Percentiles rank a stretch among this genome's conserved stretches.
Conservation (phyloP, 2,888 invertebrate species). For the Anthrax anthrax region DNA sequence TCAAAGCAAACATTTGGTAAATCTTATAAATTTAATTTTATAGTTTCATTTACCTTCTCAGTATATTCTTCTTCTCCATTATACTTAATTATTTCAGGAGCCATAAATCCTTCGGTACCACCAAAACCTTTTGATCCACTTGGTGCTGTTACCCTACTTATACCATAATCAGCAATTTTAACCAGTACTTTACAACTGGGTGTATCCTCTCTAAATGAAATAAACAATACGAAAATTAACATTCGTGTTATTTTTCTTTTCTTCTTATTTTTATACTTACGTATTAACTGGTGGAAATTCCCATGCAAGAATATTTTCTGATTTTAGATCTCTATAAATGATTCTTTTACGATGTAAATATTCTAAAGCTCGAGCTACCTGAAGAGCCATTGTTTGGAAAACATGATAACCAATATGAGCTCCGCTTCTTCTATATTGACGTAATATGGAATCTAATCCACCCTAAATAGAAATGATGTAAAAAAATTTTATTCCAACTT, state of each 20-base stretch:
- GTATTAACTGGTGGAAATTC: slow-evolving; percentile 63
- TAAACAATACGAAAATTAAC: not conserved
- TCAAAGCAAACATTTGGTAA: not conserved
- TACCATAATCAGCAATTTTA: slow-evolving; percentile 95
- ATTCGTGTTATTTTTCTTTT: too few relatives aligned
- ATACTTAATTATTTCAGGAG: slow-evolving; percentile 94
- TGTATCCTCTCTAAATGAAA: slow-evolving; percentile 36
- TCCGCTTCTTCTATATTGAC: slow-evolving; percentile 74
- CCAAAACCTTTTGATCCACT: slow-evolving; percentile 95
- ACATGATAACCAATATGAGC: slow-evolving; percentile 65
- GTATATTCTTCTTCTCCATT: slow-evolving; percentile 99
- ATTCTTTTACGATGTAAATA: slow-evolving; percentile 88
- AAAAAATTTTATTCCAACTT: too few relatives aligned
- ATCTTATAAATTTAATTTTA: not conserved
- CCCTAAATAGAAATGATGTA: slow-evolving; percentile 47
- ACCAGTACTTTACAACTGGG: slow-evolving; percentile 63
- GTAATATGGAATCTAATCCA: slow-evolving; percentile 68
- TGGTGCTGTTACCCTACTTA: slow-evolving; percentile 74
- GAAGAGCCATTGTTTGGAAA: slow-evolving; percentile 72
- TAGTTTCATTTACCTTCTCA: slow-evolving; percentile 54
- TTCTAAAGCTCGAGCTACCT: slow-evolving; percentile 86
- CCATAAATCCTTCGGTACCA: slow-evolving; percentile 98
- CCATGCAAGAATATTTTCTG: slow-evolving; percentile 98
- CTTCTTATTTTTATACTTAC: slow-evolving; percentile 18
- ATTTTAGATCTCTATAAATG: slow-evolving; percentile 67